phyloP scores from a whole-genome alignment of 2,888 invertebrate genomes.

The Biston stratarius region DNA sequence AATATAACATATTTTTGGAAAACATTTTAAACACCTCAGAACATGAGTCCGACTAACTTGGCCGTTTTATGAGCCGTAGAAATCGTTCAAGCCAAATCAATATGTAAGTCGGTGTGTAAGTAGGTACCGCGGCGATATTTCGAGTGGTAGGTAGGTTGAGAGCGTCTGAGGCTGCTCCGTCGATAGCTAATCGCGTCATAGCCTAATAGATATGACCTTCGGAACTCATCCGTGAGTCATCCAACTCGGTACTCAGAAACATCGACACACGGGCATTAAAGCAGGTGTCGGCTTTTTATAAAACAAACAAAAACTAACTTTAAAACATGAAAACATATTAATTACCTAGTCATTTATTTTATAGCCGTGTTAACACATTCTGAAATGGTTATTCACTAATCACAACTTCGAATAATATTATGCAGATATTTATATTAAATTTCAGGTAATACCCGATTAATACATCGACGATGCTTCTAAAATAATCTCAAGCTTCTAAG shows the following conservation, averaged over 20 bases:
- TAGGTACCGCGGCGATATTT: not conserved
- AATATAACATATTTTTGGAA: no score
- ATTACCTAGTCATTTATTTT: constrained; percentile 27
- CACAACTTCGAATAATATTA: constrained; percentile 15
- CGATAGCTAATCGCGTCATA: constrained; percentile 14
- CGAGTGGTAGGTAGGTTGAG: not conserved
- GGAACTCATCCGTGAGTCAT: constrained; percentile 25
- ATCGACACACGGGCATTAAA: constrained; percentile 13
- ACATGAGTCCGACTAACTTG: no score
- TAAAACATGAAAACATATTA: constrained; percentile 24
- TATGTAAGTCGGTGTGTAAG: not conserved
- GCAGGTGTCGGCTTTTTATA: constrained; percentile 20
- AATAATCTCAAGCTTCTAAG: constrained; percentile 5
- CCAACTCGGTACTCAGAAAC: constrained; percentile 13
- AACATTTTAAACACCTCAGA: no score
- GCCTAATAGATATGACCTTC: constrained; percentile 29
- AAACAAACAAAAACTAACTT: constrained; percentile 20
- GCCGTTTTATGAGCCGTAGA: not conserved
- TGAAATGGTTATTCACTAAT: constrained; percentile 9
- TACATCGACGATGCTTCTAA: constrained; percentile 3
- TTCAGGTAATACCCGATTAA: not conserved
- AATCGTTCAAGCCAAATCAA: not conserved
- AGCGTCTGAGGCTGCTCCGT: not conserved
- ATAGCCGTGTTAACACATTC: constrained; percentile 22
- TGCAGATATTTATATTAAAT: not conserved